Evolutionary conservation across 2,888 invertebrate species (phyloP), one percentile per base, ranked within the genome.

Genomic region (Caenorhabditis virilis): DNA sequence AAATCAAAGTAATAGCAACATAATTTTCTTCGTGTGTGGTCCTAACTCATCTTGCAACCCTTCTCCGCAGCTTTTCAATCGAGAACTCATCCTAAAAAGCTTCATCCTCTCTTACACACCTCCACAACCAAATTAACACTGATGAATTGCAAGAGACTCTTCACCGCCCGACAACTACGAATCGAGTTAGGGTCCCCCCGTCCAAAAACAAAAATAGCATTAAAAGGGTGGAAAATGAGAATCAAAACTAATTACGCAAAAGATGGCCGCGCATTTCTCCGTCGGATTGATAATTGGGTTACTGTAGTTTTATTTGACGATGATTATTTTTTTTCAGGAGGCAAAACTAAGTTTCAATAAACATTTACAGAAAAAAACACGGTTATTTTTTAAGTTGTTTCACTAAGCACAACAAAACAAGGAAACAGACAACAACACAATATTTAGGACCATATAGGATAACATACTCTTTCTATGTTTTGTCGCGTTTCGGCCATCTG

Each of bases 401-500:
- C n/a, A n/a, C n/a, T n/a, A n/a, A n/a, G n/a, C n/a, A n/a, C n/a
- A n/a, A n/a, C n/a, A n/a, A n/a, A n/a, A n/a, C n/a, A n/a, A n/a
- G n/a, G n/a, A n/a, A n/a, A n/a, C n/a, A n/a, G n/a, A n/a, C n/a
- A n/a, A n/a, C n/a, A n/a, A n/a, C n/a, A n/a, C n/a, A n/a, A n/a
- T n/a, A n/a, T n/a, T n/a, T n/a, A 20, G 2, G 20, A 36, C 38
- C 42, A 27, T 16, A 20, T 13, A 11, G 47, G 39, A 39, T 49
- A 56, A 65, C 86, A 86, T 88, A 93, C 94, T 91, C 93, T 93
- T 86, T 95, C 95, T 84, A 95, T 94, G 54, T 82, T 82, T 83
- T 94, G 92, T 89, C 95, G 93, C 85, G 95, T 93, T 87, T 95
- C 91, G 85, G 95, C 95, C 88, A 95, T 90, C 82, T 94, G 90